Evolutionary conservation across 1,140 invertebrate genomes (phyloP), one percentile per base, ranked within the genome.

Genomic region (Drosophila baimaii): DNA sequence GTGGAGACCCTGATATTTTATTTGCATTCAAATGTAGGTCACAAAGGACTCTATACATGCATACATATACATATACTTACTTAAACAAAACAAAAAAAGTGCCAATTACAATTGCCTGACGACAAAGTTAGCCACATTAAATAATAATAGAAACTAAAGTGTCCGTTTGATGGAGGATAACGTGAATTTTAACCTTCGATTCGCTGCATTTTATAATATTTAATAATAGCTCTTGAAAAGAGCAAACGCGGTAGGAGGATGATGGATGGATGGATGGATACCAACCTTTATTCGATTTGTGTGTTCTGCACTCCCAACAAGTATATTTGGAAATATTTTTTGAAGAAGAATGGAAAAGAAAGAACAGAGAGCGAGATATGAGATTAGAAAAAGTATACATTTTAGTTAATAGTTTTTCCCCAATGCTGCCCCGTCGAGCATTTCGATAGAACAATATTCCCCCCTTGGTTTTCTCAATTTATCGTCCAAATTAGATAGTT

Each of bases 61-160:
- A 19, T 43, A 61, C 27, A 56, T n/a, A 58, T n/a, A 44, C 9
- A 46, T 44, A 69, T 54, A 41, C 46, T 63, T 47, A 74, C 37
- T 70, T 47, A 74, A 33, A 64, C 66, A 49, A 72, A 77, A 76
- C 81, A 86, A 83, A 69, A 75, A 66, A 86, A 66, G 82, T 86
- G 82, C 82, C 83, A 86, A 86, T 86, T 79, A 86, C 57, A 75
- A 84, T 86, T 84, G 82, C 81, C 82, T 85, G 79, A 86, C 49
- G 57, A 56, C 41, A 52, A 33, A 57, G 63, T 57, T 44, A 59
- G 63, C 44, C 57, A 43, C 49, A 41, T 15, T 29, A n/a, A 17
- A 43, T 25, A 35, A 19, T 35, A 27, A 43, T 29, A 58, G 27
- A 63, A 54, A 61, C 23, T 33, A 29, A 25, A 55, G 19, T 54